Conservation (phyloP, 1,140 invertebrate genomes). For the Lethocerus indicus region DNA sequence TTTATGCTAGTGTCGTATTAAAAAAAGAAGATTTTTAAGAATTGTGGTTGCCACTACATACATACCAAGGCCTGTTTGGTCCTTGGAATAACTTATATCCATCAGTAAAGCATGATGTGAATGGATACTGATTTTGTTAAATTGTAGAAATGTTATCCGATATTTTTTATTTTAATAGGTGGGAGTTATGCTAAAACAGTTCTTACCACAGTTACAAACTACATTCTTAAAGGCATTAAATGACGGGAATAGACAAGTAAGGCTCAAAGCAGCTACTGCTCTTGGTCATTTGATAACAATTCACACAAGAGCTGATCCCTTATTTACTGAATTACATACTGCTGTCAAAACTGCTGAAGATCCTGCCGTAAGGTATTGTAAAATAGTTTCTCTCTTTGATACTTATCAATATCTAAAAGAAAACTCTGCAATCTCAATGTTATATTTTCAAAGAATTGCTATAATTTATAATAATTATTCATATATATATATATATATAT, state of each 20-base stretch:
- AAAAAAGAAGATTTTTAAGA: no score
- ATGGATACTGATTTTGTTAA: no score
- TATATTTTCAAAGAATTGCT: background rate
- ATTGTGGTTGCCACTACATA: no score
- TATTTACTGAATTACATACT: conserved; percentile 81
- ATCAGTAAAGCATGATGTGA: no score
- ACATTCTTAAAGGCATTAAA: conserved; percentile 90
- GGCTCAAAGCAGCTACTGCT: conserved; percentile 76
- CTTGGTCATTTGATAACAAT: conserved; percentile 79
- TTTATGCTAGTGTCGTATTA: no score
- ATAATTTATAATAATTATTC: background rate
- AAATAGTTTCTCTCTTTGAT: background rate
- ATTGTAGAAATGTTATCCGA: no score
- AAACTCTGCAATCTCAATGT: background rate
- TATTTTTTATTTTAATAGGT: no score
- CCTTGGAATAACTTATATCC: no score
- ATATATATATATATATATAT: background rate
- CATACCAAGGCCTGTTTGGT: no score
- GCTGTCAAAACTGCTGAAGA: conserved; percentile 73
- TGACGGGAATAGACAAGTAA: conserved; percentile 71
- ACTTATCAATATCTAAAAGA: background rate
- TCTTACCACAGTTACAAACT: conserved; percentile 93
- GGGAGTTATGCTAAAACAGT: conserved; percentile 86
- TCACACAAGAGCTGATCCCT: conserved; percentile 69
- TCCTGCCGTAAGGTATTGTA: conserved; percentile 44